Evolutionary conservation across 2,113 vertebrate genomes (phyloP), one percentile per base, ranked within the genome.

Genomic region (Scortum barcoo): DNA sequence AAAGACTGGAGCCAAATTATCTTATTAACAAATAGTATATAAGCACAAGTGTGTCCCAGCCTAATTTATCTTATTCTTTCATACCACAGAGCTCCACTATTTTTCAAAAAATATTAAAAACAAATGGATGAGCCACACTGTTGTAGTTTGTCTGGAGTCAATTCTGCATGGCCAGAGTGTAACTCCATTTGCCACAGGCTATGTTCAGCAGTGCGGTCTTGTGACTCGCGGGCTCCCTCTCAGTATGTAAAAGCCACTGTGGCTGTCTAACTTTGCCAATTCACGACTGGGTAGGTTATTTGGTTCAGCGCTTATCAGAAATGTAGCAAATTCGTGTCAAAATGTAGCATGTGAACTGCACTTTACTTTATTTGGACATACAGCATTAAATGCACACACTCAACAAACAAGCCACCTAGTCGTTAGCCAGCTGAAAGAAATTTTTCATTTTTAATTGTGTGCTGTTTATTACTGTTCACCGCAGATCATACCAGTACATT

Each of bases 201-300:
- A 20, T 24, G 48, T 61, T 61, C 12, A 61, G 20, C 28, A 26
- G 44, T 57, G 13, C 26, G 20, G 44, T 60, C 16, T 28, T 12
- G n/a, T 22, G 70, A 24, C 46, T 78, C 33, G 5, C 22, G 1
- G 51, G 36, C 58, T 7, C 26, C 28, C 7, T 51, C 11, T 65
- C 20, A 65, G 67, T 71, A 56, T 12, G 13, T 44, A 79, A 57
- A 71, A 71, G 66, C 40, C 10, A 11, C 30, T 28, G 13, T 36
- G 46, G 70, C 56, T 78, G 26, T 66, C 26, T 70, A 53, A 60
- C 53, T 53, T 42, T 80, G 17, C 19, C 22, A 76, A 63, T 22
- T 50, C 17, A 30, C 42, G 28, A 38, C 16, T 19, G 11, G n/a
- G n/a, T 42, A 42, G 24, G 36, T 53, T 40, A 33, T 58, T 76